These are phyloP conservation scores for Pelosia muscerda DNA, from an alignment of 2,888 invertebrate species.

Conservation along the genomic window DNA sequence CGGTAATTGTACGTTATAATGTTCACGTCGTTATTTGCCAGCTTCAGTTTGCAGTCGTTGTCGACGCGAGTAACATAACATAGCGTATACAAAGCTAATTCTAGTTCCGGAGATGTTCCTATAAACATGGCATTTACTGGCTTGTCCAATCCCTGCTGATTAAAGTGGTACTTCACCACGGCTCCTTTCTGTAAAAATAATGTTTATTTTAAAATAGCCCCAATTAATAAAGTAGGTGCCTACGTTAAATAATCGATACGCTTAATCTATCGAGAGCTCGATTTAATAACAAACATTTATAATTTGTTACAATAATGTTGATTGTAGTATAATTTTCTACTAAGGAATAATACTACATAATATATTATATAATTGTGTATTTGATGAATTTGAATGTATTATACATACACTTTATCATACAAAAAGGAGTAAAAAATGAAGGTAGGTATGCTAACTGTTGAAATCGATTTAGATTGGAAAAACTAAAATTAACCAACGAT, in stretches of 20 bases:
- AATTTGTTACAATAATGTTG: too few species aligned
- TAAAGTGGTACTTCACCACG: slow-evolving; percentile 91
- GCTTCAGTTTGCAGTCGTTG: slow-evolving; percentile 90
- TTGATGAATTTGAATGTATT: too few species aligned
- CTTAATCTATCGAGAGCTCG: too few species aligned
- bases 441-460: too few species aligned
- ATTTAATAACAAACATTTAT: too few species aligned
- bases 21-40: slow-evolving; percentile 90
- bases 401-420: too few species aligned
- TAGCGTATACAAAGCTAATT: slow-evolving; percentile 95
- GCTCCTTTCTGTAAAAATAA: slow-evolving; percentile 89
- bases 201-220: background rate
- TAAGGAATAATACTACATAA: too few species aligned
- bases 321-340: too few species aligned
- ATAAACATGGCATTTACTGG: slow-evolving; percentile 93
- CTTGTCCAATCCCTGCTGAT: slow-evolving; percentile 90
- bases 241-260: background rate
- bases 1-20: slow-evolving; percentile 91
- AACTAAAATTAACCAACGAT: too few species aligned
- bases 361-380: too few species aligned
- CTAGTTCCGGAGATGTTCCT: slow-evolving; percentile 96
- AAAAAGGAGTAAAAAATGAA: too few species aligned
- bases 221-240: background rate
- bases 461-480: too few species aligned
- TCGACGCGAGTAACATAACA: slow-evolving; percentile 94